Percentiles rank a stretch among this genome's conserved stretches.
These are phyloP conservation scores for Biston betularia DNA, from an alignment of 2,888 invertebrate species.

Conservation along the genomic window DNA sequence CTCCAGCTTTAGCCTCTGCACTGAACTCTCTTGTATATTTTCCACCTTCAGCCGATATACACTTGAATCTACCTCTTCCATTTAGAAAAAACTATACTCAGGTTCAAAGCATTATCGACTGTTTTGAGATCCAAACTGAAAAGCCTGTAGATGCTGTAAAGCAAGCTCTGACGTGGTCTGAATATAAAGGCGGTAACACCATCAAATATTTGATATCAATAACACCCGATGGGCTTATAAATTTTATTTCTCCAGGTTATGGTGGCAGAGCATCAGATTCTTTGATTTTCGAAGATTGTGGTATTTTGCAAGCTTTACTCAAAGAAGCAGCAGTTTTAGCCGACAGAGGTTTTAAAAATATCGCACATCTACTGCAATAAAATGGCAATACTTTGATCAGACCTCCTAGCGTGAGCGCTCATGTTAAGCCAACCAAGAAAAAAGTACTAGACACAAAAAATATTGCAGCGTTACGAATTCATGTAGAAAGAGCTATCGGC, in stretches of 20 bases:
- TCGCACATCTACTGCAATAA: background rate
- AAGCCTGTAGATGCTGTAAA: conserved; percentile 1
- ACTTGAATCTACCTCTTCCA: background rate
- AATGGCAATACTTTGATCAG: background rate
- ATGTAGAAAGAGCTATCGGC: background rate
- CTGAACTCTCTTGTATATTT: conserved; percentile 1
- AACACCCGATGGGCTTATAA: conserved; percentile 5
- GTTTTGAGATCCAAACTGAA: conserved; percentile 8
- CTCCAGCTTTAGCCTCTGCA: background rate
- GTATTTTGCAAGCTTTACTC: background rate
- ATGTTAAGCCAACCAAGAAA: background rate
- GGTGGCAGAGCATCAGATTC: background rate
- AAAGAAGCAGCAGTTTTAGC: conserved; percentile 2
- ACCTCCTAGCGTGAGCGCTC: background rate
- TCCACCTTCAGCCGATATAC: background rate
- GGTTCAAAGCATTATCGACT: background rate
- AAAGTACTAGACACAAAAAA: background rate
- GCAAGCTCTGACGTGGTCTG: conserved; percentile 5
- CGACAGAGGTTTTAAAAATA: conserved; percentile 3
- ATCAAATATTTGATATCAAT: conserved; percentile 8
- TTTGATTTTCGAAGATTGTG: conserved; percentile 2
- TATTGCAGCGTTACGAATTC: background rate
- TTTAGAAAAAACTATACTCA: background rate
- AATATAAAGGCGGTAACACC: conserved; percentile 2
- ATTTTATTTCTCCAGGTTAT: conserved; percentile 5